A percentile compares a stretch with the other conserved stretches of the same genome.
phyloP scores from a whole-genome alignment of 2,113 vertebrate genomes.

The Apaloderma vittatum region DNA sequence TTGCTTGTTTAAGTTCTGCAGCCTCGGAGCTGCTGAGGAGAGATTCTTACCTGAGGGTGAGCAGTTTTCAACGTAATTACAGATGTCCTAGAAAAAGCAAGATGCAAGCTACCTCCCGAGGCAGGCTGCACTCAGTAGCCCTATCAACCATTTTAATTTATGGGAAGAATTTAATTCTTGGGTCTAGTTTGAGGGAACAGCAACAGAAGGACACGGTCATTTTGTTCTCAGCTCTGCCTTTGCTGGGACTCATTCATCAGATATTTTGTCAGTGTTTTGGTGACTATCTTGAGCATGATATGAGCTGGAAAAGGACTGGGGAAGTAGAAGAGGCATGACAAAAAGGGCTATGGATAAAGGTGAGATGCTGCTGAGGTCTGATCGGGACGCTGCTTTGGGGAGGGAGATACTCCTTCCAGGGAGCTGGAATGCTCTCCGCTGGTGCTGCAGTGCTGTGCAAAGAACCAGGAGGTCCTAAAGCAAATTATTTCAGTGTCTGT shows the following conservation, averaged over 20 bases:
- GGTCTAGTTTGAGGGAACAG: neutral
- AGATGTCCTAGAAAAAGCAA: slow-evolving; percentile 23
- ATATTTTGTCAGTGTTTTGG: neutral
- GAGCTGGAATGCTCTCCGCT: rapidly evolving
- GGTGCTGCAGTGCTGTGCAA: rapidly evolving
- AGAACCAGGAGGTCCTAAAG: rapidly evolving
- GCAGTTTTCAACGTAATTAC: neutral
- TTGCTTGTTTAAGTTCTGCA: slow-evolving; percentile 7
- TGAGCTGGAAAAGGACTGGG: neutral
- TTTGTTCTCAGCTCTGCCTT: neutral
- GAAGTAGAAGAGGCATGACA: neutral
- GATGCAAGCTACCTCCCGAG: neutral
- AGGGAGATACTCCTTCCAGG: neutral
- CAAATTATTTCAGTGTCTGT: rapidly evolving
- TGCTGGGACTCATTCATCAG: neutral
- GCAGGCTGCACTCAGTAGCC: neutral
- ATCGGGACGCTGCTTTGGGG: neutral
- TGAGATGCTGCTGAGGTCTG: neutral
- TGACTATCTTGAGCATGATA: neutral
- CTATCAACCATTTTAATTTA: neutral
- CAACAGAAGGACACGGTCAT: rapidly evolving
- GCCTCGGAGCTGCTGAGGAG: neutral
- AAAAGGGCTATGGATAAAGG: neutral
- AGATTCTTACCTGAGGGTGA: neutral
- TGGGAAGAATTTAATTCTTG: neutral